Base-by-base conservation (phyloP, 2,113 vertebrate species). In the Chrysochloris asiatica region DNA sequence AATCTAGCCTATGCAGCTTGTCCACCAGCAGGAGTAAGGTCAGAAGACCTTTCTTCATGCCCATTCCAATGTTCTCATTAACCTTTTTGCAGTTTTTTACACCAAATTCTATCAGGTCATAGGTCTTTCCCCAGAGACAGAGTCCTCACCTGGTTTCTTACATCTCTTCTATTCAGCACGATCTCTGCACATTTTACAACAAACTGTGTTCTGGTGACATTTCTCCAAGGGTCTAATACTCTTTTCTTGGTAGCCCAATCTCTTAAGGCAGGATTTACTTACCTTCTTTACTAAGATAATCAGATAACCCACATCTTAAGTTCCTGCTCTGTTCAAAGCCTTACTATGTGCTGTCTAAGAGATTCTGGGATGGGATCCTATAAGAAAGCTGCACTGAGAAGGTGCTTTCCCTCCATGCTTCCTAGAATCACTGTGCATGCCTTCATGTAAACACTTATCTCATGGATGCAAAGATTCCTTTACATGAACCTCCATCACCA, bases 131-230 rank as follows among this genome's bases (percentile, higher is more conserved):
- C 65, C 6, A 12, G 38, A 77, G 43, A 63, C 26, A 16, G 0
- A 75, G 19, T 63, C 47, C 38, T 78, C 50, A 65, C 19, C 85
- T 89, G 41, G 22, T 30, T 71, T 90, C 54, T 76, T 22, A 85
- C 22, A 65, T 48, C 43, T 48, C n/a, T 56, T 26, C 52, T 79
- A 54, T 16, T 50, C 3, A 63, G 45, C 8, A 16, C 47, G 17
- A 13, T 45, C 41, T 91, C 83, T 38, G 22, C 47, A 75, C 26
- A 24, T 47, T 86, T 73, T 59, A 67, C 33, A 69, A 41, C 52
- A 65, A 67, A 43, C 12, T 11, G 30, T 21, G 21, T 73, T 83
- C 48, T 50, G 1, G 48, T 22, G 48, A 54, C 33, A 80, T 43
- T 48, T 81, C 47, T 22, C 63, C 47, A 52, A 59, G 33, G n/a